These are phyloP conservation scores for Leptoclinus maculatus DNA, from an alignment of 2,797 vertebrate species.

Conservation along the genomic window DNA sequence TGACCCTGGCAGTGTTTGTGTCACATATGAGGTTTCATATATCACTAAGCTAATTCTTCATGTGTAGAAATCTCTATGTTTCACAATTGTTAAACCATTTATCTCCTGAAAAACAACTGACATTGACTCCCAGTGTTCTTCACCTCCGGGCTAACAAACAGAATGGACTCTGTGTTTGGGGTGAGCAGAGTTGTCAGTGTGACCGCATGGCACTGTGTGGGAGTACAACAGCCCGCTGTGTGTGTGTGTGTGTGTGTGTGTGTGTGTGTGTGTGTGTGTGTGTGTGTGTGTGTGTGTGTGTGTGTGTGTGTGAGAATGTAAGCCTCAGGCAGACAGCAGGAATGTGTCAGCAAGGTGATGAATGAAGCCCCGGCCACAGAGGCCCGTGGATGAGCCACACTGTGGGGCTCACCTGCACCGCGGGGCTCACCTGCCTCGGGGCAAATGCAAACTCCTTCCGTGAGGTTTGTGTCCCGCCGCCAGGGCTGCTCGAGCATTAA, in stretches of 20 bases:
- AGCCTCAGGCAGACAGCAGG: conserved; percentile 72
- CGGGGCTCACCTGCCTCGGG: conserved; percentile 63
- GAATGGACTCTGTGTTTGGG: conserved; percentile 45
- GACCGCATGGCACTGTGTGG: conserved; percentile 61
- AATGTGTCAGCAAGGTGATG: conserved; percentile 81
- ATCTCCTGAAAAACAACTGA: conserved; percentile 31
- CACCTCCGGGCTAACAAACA: conserved; percentile 42
- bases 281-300: conserved; percentile 34
- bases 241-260: conserved; percentile 35
- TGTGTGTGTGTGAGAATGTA: conserved; percentile 32
- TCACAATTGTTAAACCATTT: conserved; percentile 24
- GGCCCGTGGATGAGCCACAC: conserved; percentile 70
- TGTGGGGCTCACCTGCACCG: conserved; percentile 70
- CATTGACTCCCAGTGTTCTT: conserved; percentile 35
- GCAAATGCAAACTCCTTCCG: conserved; percentile 17
- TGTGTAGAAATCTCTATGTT: neutral
- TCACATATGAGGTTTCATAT: neutral
- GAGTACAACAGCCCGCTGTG: conserved; percentile 63
- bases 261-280: conserved; percentile 32
- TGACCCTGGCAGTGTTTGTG: neutral
- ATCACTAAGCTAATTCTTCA: neutral
- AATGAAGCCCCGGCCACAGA: conserved; percentile 69
- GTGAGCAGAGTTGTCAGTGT: conserved; percentile 50
- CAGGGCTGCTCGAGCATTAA: conserved; percentile 32
- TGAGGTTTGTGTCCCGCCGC: conserved; percentile 17